A percentile compares a stretch with the other conserved stretches of the same genome.
These are phyloP conservation scores for Drosophila nigromelanica DNA, from an alignment of 1,140 invertebrate genomes.

Conservation along the genomic window DNA sequence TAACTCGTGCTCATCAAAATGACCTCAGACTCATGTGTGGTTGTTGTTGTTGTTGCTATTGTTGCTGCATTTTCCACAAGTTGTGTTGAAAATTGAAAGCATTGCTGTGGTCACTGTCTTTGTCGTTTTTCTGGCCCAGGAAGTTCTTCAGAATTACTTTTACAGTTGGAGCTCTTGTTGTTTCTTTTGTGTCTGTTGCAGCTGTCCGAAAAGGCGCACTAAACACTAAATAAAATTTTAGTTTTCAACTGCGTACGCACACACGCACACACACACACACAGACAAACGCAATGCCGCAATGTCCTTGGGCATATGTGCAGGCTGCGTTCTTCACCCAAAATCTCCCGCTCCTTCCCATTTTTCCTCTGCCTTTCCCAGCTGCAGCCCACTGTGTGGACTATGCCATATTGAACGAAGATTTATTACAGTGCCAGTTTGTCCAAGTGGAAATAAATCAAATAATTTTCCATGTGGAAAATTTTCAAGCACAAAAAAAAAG, in stretches of 20 bases:
- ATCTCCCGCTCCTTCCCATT: background rate
- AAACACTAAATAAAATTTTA: slow-evolving; percentile 82
- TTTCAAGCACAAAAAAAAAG: slow-evolving; percentile 57
- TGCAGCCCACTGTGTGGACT: slow-evolving; percentile 45
- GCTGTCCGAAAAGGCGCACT: slow-evolving; percentile 77
- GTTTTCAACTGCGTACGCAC: slow-evolving; percentile 73
- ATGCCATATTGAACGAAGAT: slow-evolving; percentile 82
- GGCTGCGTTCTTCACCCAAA: slow-evolving; percentile 9
- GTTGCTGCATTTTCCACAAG: slow-evolving; percentile 40
- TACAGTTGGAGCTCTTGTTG: slow-evolving; percentile 37
- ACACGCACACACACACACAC: slow-evolving; percentile 4
- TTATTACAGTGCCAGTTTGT: slow-evolving; percentile 82
- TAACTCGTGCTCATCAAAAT: slow-evolving; percentile 72
- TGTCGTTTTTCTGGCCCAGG: slow-evolving; percentile 44
- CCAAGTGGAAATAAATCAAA: slow-evolving; percentile 83
- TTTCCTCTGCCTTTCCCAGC: background rate
- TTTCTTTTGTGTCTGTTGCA: slow-evolving; percentile 46
- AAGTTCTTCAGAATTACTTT: slow-evolving; percentile 68
- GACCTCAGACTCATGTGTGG: slow-evolving; percentile 11
- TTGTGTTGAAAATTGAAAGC: slow-evolving; percentile 71
- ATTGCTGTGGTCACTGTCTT: slow-evolving; percentile 62
- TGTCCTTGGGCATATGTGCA: slow-evolving; percentile 70
- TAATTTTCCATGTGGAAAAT: slow-evolving; percentile 83
- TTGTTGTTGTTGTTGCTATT: slow-evolving; percentile 1
- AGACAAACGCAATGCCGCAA: slow-evolving; percentile 31